Evolutionary conservation across 2,888 invertebrate genomes (phyloP).

Genomic region (Cheilosia grossa): DNA sequence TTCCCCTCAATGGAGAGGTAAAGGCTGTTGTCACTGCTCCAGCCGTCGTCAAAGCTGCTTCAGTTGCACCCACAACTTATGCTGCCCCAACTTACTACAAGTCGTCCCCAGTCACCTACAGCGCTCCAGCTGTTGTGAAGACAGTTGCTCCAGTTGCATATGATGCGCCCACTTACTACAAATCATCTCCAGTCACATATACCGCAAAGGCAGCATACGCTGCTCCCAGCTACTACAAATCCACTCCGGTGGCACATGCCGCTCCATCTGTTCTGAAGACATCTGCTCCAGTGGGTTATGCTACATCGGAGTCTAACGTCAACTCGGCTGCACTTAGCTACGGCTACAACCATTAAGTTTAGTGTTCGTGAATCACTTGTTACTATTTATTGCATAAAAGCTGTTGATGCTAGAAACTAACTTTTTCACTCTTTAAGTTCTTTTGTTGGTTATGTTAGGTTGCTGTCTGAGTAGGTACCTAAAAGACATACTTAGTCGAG

Average conservation of each 20-base stretch:
- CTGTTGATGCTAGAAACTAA: background rate
- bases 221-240: slow-evolving; percentile 29
- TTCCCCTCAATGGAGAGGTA: slow-evolving; percentile 75
- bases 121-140: background rate
- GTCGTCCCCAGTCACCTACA: slow-evolving; percentile 32
- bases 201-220: slow-evolving; percentile 23
- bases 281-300: slow-evolving; percentile 70
- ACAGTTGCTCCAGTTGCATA: background rate
- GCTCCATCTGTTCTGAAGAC: slow-evolving; percentile 43
- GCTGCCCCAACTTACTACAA: slow-evolving; percentile 62
- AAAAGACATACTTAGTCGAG: no score
- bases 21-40: slow-evolving; percentile 27
- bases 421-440: no score
- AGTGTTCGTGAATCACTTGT: slow-evolving; percentile 7
- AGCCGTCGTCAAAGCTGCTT: slow-evolving; percentile 40
- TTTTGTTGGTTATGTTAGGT: no score
- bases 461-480: no score
- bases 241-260: slow-evolving; percentile 57
- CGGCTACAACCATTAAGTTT: slow-evolving; percentile 27
- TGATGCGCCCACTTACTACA: background rate
- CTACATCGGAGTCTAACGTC: slow-evolving; percentile 32
- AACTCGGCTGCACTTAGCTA: slow-evolving; percentile 26
- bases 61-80: slow-evolving; percentile 44
- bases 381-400: slow-evolving; percentile 42
- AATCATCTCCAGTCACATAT: slow-evolving; percentile 20